Evolutionary conservation across 2,797 vertebrate species (phyloP), one percentile per base, ranked within the genome.

Genomic region (Characodon lateralis): DNA sequence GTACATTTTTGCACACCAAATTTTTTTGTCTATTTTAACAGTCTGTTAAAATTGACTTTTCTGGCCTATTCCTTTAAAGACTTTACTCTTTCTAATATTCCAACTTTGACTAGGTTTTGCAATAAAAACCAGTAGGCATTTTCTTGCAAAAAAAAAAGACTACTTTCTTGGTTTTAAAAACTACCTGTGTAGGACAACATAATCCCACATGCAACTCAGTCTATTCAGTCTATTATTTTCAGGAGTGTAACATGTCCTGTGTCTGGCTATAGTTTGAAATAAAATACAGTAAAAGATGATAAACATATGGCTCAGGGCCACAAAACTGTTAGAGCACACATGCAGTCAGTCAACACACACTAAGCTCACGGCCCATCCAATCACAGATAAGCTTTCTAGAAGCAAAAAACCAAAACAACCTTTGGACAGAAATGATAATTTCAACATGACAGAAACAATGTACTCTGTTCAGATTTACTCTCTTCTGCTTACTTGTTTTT

Each of bases 351-450:
- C 50, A 50, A 71, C 78, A 72, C 35, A 53, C 46, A 66, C 31
- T 74, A 13, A 75, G 72, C 74, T 51, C 71, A 51, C 73, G 66
- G 51, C 26, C 18, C 66, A 59, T 73, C 70, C 12, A 51, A 73
- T 77, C 77, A 16, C 20, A 1, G 0, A 82, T 80, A 78, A 89
- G 31, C 71, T n/a, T 55, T 56, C 39, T 9, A 48, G 46, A 63
- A 77, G 77, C 22, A 65, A 53, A 65, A 81, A 77, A 74, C 78
- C 78, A 7, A 78, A 74, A 76, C 72, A 85, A 88, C 87, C 89
- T 91, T 87, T 90, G 85, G 70, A 78, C 83, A 6, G 55, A 24
- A 55, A 63, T 39, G 51, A 22, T 39, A 28, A 41, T 76, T 76
- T 75, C 24, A 73, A 18, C 28, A 53, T 6, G 10, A 73, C n/a